phyloP scores from a whole-genome alignment of 2,888 invertebrate genomes.

The Catocala nupta region DNA sequence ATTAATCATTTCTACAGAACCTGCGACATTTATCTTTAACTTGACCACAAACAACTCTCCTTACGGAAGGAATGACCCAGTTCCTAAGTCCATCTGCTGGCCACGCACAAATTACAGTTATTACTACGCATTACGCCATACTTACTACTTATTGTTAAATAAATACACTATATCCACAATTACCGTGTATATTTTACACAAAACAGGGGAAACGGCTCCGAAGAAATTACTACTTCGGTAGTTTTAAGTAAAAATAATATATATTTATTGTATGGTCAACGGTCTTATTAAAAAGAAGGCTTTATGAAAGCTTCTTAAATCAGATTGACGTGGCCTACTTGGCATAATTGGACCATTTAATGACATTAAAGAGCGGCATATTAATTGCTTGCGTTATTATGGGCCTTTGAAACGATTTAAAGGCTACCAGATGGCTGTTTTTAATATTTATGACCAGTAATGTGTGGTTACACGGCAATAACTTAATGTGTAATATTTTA shows the following conservation, averaged over 20 bases:
- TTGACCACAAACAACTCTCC: conserved; percentile 30
- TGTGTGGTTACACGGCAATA: background rate
- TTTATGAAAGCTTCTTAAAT: background rate
- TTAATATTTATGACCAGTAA: background rate
- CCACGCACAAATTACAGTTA: conserved; percentile 18
- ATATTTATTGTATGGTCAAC: no score
- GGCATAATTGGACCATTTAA: conserved; percentile 1
- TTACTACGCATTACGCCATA: conserved; percentile 18
- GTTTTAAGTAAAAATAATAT: no score
- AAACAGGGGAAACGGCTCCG: conserved; percentile 15
- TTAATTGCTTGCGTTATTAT: conserved; percentile 26
- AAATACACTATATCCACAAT: conserved; percentile 28
- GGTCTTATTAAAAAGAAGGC: no score
- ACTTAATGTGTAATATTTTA: conserved; percentile 1
- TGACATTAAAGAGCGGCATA: conserved; percentile 18
- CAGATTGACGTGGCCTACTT: conserved; percentile 2
- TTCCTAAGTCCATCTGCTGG: conserved; percentile 38
- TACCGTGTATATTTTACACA: conserved; percentile 1
- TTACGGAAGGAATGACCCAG: conserved; percentile 28
- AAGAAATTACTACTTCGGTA: background rate
- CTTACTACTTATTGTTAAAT: conserved; percentile 22
- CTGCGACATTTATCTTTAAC: background rate
- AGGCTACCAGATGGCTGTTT: conserved; percentile 16
- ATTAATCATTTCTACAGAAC: conserved; percentile 24
- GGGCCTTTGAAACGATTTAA: conserved; percentile 25